Evolutionary conservation across 1,140 invertebrate genomes (phyloP).

Genomic region (Ctenoplectra terminalis): DNA sequence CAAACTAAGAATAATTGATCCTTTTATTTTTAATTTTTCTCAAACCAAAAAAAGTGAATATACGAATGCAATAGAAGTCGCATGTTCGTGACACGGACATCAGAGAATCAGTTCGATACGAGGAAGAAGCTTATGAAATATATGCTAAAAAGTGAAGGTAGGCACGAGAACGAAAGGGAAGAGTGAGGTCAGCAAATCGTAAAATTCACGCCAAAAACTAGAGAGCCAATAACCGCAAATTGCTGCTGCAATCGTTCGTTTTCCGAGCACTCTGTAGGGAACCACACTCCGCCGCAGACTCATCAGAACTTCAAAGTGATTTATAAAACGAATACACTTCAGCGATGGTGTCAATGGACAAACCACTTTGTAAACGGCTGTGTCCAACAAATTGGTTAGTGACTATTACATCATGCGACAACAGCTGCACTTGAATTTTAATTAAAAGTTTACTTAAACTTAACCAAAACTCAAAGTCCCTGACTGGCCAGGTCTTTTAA

Average conservation of each 20-base stretch:
- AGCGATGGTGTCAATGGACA: slow-evolving; percentile 31
- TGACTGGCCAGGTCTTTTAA: no score
- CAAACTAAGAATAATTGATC: no score
- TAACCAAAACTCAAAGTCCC: no score
- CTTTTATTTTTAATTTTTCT: no score
- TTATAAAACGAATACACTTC: slow-evolving; percentile 45
- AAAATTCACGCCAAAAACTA: slow-evolving; percentile 44
- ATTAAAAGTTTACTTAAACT: no score
- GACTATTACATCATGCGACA: background rate
- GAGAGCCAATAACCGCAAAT: slow-evolving; percentile 56
- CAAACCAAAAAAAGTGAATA: no score
- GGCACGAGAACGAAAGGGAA: background rate
- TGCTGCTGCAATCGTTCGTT: slow-evolving; percentile 39
- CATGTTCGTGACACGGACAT: no score
- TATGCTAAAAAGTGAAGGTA: background rate
- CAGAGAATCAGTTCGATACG: no score
- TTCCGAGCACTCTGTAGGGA: slow-evolving; percentile 20
- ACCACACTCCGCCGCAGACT: slow-evolving; percentile 22
- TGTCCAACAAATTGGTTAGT: background rate
- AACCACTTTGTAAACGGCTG: slow-evolving; percentile 33
- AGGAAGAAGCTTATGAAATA: background rate
- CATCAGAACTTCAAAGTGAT: slow-evolving; percentile 56
- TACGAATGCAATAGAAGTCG: no score
- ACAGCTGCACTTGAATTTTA: no score
- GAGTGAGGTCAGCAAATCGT: background rate